phyloP scores from a whole-genome alignment of 2,113 vertebrate genomes.

The Athene noctua region DNA sequence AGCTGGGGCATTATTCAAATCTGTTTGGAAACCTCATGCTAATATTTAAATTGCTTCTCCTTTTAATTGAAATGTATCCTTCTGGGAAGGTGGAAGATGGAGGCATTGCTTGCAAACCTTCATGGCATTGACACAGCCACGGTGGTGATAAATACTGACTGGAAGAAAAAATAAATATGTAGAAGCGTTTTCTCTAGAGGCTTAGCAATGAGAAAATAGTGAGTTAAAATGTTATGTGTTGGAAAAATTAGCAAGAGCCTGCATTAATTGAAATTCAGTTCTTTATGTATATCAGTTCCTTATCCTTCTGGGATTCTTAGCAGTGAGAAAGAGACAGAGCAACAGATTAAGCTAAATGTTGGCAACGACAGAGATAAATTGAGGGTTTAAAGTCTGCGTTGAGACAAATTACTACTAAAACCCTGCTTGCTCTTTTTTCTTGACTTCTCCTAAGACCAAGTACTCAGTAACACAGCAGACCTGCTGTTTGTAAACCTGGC shows the following conservation, averaged over 20 bases:
- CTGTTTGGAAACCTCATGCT: background rate
- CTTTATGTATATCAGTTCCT: conserved; percentile 54
- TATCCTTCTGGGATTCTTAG: conserved; percentile 52
- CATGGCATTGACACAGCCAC: background rate
- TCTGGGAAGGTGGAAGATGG: background rate
- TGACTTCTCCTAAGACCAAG: background rate
- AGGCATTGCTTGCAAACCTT: background rate
- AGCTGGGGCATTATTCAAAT: background rate
- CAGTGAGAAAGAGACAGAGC: conserved; percentile 37
- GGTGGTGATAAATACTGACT: background rate
- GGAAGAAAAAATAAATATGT: conserved; percentile 3
- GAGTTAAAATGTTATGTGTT: conserved; percentile 37
- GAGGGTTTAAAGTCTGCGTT: conserved; percentile 36
- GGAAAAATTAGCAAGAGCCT: conserved; percentile 51
- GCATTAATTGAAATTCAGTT: conserved; percentile 59
- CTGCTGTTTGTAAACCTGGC: background rate
- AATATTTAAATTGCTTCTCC: conserved; percentile 2
- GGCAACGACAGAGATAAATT: conserved; percentile 60
- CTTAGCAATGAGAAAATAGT: background rate
- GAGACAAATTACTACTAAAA: conserved; percentile 60
- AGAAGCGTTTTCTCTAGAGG: conserved; percentile 28
- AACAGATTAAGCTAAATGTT: conserved; percentile 65
- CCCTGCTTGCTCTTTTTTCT: background rate
- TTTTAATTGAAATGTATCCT: conserved; percentile 6
- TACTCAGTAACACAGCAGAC: background rate